Evolutionary conservation across 2,888 invertebrate species (phyloP).

Genomic region (Ophion ventricosus): DNA sequence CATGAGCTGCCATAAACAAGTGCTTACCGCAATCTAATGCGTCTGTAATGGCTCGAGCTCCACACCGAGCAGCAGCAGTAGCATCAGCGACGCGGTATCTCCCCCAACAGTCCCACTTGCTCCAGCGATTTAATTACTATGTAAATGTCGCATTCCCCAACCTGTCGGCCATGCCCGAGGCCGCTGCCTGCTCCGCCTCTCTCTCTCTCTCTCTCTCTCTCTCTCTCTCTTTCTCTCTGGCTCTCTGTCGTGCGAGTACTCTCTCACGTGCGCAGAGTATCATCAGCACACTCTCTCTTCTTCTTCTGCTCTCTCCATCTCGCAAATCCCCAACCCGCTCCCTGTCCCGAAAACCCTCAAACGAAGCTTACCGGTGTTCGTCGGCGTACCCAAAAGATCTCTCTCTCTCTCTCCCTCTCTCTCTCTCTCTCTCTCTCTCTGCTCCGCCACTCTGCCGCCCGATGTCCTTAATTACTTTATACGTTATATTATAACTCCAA

Average conservation of each 20-base stretch:
- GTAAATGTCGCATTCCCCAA: slow-evolving; percentile 83
- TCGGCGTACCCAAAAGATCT: slow-evolving; percentile 36
- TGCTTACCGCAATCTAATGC: slow-evolving; percentile 84
- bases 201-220: slow-evolving; percentile 61
- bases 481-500: slow-evolving; percentile 81
- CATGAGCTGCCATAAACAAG: slow-evolving; percentile 79
- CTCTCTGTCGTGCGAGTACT: slow-evolving; percentile 54
- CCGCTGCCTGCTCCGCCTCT: slow-evolving; percentile 67
- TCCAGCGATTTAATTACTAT: slow-evolving; percentile 83
- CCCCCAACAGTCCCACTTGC: slow-evolving; percentile 82
- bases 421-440: slow-evolving; percentile 73
- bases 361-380: slow-evolving; percentile 47
- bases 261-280: slow-evolving; percentile 57
- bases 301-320: slow-evolving; percentile 39
- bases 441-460: slow-evolving; percentile 78
- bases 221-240: slow-evolving; percentile 60
- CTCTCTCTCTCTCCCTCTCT: slow-evolving; percentile 72
- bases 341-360: slow-evolving; percentile 58
- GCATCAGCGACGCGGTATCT: slow-evolving; percentile 76
- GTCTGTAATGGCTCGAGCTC: slow-evolving; percentile 83
- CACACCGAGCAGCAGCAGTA: slow-evolving; percentile 62
- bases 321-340: slow-evolving; percentile 45
- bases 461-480: slow-evolving; percentile 84
- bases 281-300: slow-evolving; percentile 55
- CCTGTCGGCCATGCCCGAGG: slow-evolving; percentile 77